Percentiles rank a stretch among this genome's conserved stretches.
These are phyloP conservation scores for Orchestia grillus DNA, from an alignment of 1,140 invertebrate genomes.

Conservation along the genomic window DNA sequence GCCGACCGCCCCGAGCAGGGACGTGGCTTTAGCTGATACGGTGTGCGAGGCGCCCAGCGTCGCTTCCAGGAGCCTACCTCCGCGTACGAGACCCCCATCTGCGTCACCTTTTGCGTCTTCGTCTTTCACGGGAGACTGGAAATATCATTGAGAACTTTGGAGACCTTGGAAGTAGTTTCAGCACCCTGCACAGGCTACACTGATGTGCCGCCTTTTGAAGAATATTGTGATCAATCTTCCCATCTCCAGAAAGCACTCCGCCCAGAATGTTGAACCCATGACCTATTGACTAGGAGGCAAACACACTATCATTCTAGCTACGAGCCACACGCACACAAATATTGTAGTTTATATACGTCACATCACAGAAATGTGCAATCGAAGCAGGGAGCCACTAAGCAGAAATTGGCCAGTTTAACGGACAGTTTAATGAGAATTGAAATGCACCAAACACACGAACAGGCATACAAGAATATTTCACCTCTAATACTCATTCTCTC, in stretches of 20 bases:
- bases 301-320: too few relatives aligned
- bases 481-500: neutral
- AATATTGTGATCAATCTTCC: too few relatives aligned
- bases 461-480: neutral
- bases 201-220: too few relatives aligned
- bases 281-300: too few relatives aligned
- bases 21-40: constrained; percentile 19
- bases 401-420: neutral
- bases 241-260: too few relatives aligned
- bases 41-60: constrained; percentile 28
- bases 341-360: neutral
- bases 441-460: neutral
- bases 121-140: neutral
- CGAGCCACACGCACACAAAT: neutral
- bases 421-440: neutral
- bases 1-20: neutral
- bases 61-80: neutral
- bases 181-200: too few relatives aligned
- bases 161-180: too few relatives aligned
- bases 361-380: neutral
- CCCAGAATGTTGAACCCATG: too few relatives aligned
- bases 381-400: neutral
- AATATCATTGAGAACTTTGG: neutral
- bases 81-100: neutral
- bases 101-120: neutral